Base-by-base conservation (phyloP, 2,888 invertebrate genomes). In the Drosophila demipolita region DNA sequence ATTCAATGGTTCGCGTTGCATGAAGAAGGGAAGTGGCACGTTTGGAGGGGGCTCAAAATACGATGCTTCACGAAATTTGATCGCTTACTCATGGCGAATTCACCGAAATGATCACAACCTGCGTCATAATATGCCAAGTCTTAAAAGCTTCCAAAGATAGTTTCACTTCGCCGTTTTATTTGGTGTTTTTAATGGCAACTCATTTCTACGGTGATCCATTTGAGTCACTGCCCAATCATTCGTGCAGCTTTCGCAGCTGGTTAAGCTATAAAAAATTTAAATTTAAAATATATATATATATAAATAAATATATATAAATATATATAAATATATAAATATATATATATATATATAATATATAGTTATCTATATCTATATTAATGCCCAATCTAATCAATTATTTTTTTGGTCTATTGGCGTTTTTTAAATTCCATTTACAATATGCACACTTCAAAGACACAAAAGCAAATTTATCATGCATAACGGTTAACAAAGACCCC, bases 51-150 rank as follows among this genome's bases (percentile, higher is more conserved):
- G 26, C 12, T 36, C 49, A 35, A 59, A 40, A 54, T 48, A 36
- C 61, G 68, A 73, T 73, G 59, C 68, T 73, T 5, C 23, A 42
- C 50, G 59, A 58, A 78, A 71, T 66, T 74, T 42, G 54, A 79
- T 67, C 45, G 66, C 66, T 75, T 75, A 65, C 72, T 78, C 79
- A 78, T 62, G 32, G 53, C 49, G 32, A 58, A 71, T 77, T 77
- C 74, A 11, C 26, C 52, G 70, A 78, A 77, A 57, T 64, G 1
- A 11, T 20, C 42, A n/a, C 11, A 40, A 45, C 32, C 59, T 48
- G 55, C 61, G 78, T 77, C 77, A 73, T 58, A 29, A 11, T 6
- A 11, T 23, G 23, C 23, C n/a, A 11, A 26, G 8, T 26, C 12
- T 12, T 49, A 12, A n/a, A n/a, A 26, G 12, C n/a, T 36, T 59